Evolutionary conservation across 2,797 vertebrate genomes (phyloP), one percentile per base, ranked within the genome.

Genomic region (Leuciscus waleckii): DNA sequence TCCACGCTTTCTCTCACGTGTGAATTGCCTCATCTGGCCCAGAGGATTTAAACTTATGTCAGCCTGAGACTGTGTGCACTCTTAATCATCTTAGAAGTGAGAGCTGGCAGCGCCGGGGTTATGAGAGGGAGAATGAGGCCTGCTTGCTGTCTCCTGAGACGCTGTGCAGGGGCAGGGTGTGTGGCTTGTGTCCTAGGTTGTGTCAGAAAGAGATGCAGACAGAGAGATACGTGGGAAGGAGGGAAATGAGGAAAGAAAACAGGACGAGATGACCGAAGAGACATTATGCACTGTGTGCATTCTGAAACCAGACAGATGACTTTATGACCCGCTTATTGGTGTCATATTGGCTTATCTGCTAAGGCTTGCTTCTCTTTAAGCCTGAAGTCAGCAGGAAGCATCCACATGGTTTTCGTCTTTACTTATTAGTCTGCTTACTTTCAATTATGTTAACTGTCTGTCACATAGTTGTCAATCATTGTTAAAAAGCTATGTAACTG

Each of bases 11-110:
- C 37, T 79, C 86, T 89, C 90, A 91, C 91, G 78, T 89, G 93
- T 89, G 91, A 93, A 92, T 93, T 91, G 75, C 90, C 80, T 86
- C 83, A 88, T 87, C 87, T 88, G 71, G 87, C 86, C 90, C 91
- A 83, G 88, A 92, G 93, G 92, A 93, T 90, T 94, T 92, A 86
- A 91, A 82, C 91, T 85, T 67, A 87, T 93, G 93, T 94, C 92
- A 90, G 86, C 85, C 87, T 21, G 75, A 89, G 91, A 88, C 90
- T 89, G 85, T 88, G 90, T 85, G 87, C 89, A 85, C 92, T 92
- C 90, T 93, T 93, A 93, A 95, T 95, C 93, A 94, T 94, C 80
- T 91, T 92, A 91, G 91, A 88, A 91, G 91, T 81, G 89, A 91
- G 85, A 92, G 91, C 90, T 91, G 89, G 88, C 88, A 90, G 89